These are phyloP conservation scores for Liasis olivaceus DNA, from an alignment of 2,797 vertebrate genomes.

Conservation along the genomic window DNA sequence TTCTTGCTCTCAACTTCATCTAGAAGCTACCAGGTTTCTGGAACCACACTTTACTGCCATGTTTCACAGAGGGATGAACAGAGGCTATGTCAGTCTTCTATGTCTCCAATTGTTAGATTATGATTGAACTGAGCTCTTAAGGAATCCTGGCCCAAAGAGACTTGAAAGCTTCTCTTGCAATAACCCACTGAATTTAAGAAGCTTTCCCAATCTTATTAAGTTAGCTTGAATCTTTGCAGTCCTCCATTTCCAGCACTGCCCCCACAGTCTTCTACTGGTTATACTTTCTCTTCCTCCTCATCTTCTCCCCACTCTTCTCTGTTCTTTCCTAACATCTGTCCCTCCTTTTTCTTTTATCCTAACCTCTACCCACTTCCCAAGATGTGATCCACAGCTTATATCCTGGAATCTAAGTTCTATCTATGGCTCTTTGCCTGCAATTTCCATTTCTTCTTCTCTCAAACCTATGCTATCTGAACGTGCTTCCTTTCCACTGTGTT, in stretches of 20 bases:
- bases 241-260: background rate
- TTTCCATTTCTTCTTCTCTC: background rate
- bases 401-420: background rate
- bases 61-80: no score
- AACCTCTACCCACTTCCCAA: background rate
- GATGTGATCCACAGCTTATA: background rate
- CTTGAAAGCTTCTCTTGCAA: no score
- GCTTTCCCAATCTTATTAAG: background rate
- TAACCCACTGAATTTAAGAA: no score
- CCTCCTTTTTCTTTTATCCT: background rate
- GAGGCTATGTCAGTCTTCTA: no score
- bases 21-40: no score
- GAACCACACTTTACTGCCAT: no score
- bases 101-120: no score
- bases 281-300: background rate
- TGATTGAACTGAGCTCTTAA: no score
- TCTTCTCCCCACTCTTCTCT: background rate
- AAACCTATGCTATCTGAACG: background rate
- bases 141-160: no score
- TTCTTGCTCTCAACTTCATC: no score
- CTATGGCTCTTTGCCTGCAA: background rate
- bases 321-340: background rate
- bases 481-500: background rate
- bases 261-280: background rate
- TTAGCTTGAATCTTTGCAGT: no score